Evolutionary conservation across 2,888 invertebrate species (phyloP).

Genomic region (Tricholauxania praeusta): DNA sequence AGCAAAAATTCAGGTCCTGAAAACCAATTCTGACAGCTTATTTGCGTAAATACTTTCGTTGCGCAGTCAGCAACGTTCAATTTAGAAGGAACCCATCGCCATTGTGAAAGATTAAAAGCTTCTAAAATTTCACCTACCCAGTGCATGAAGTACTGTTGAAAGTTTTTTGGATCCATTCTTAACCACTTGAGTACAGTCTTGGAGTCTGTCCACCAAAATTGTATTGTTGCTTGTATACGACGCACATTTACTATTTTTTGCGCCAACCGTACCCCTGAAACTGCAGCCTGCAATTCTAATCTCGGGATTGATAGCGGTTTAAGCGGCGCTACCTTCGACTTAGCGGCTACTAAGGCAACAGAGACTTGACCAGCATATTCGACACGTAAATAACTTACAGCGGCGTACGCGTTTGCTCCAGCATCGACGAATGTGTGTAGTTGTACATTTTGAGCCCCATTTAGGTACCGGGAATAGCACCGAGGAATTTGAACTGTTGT

Average conservation of each 20-base stretch:
- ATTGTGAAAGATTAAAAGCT: conserved; percentile 34
- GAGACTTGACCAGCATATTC: conserved; percentile 1
- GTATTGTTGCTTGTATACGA: conserved; percentile 19
- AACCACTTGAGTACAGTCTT: conserved; percentile 42
- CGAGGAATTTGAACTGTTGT: conserved; percentile 24
- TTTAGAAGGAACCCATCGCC: conserved; percentile 42
- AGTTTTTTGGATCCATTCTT: conserved; percentile 38
- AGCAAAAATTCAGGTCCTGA: conserved; percentile 31
- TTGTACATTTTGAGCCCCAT: background rate
- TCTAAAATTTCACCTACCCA: conserved; percentile 44
- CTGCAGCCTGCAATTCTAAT: conserved; percentile 42
- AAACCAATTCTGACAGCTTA: conserved; percentile 32
- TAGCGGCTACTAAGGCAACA: conserved; percentile 26
- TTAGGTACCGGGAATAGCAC: conserved; percentile 8
- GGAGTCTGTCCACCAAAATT: conserved; percentile 32
- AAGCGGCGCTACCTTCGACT: conserved; percentile 40
- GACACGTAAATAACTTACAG: conserved; percentile 29
- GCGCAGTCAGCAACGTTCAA: conserved; percentile 41
- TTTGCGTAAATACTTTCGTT: conserved; percentile 37
- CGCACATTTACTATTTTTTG: conserved; percentile 16
- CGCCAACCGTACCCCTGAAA: conserved; percentile 32
- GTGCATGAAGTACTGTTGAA: conserved; percentile 41
- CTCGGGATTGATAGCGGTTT: conserved; percentile 42
- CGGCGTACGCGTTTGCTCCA: conserved; percentile 35
- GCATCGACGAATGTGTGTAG: conserved; percentile 40